Evolutionary conservation across 2,888 invertebrate species (phyloP), one percentile per base, ranked within the genome.

Genomic region (Minunthozetes semirufus): DNA sequence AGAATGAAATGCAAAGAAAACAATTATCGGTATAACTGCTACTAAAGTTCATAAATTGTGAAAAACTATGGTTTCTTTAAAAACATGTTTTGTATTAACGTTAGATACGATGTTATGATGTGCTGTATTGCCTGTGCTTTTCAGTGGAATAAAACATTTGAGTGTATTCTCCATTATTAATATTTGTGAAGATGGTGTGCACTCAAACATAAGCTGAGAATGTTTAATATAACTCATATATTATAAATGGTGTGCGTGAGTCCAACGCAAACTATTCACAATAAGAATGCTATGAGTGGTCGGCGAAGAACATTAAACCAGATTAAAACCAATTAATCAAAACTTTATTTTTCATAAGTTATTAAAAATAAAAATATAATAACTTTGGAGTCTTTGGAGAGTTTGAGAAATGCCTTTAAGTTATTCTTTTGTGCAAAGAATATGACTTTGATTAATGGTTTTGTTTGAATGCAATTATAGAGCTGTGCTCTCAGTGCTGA

Each of bases 301-400:
- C 17, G n/a, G 61, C 29, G 19, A 27, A 61, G 61, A 61, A 61
- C 61, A 61, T 61, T 61, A 61, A 61, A 61, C 22, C 29, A 61
- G 61, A 61, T 61, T 61, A 61, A 61, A 61, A 61, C 17, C 29
- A 61, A 50, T 61, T 61, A 61, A 61, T 61, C 61, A 61, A 61
- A 61, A 61, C 17, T 27, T 61, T 61, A 29, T 29, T 61, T 61
- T 29, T 61, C 61, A 50, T 29, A 61, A 61, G 27, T 61, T 61
- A 61, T 61, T 61, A 61, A 61, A 61, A 19, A 61, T 61, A 27
- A 15, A 61, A 61, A 61, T 61, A 61, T 61, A 61, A 61, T 61
- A 61, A 61, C 6, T 27, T 25, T 22, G 50, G 50, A 42, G 42
- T 27, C 6, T 27, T 25, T 22, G 50, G 50, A 42, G 42, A 42